Percentiles rank a stretch among this genome's conserved stretches.
Conservation (phyloP, 2,888 invertebrate species). For the Meliscaeva auricollis region DNA sequence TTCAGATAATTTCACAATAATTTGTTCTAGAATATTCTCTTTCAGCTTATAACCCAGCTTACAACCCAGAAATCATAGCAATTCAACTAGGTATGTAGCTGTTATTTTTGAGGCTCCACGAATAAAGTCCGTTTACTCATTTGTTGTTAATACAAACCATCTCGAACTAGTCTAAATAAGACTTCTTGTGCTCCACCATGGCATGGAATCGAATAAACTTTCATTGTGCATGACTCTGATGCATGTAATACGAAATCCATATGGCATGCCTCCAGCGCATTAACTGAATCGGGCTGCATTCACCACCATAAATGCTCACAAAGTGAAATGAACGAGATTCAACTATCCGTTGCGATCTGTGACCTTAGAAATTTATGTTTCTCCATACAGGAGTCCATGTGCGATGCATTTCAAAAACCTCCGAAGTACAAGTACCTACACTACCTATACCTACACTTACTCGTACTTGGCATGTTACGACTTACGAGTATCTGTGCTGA, state of each 20-base stretch:
- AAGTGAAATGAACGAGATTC: constrained; percentile 61
- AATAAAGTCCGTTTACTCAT: no score
- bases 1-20: no score
- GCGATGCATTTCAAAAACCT: constrained; percentile 31
- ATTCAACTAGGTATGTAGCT: no score
- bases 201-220: constrained; percentile 63
- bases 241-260: constrained; percentile 30
- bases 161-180: constrained; percentile 8
- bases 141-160: no score
- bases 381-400: constrained; percentile 15
- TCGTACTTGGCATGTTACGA: not conserved
- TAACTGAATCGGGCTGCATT: constrained; percentile 52
- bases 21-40: no score
- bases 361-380: constrained; percentile 58
- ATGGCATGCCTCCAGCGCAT: constrained; percentile 47
- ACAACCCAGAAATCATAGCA: no score
- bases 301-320: constrained; percentile 1
- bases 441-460: not conserved
- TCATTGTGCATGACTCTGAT: constrained; percentile 55
- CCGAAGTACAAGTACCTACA: not conserved
- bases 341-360: constrained; percentile 63
- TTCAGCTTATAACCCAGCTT: no score
- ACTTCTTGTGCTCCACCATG: not conserved
- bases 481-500: constrained; percentile 55
- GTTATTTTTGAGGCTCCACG: no score